Evolutionary conservation across 1,140 invertebrate genomes (phyloP), one percentile per base, ranked within the genome.

Genomic region (Pseudachorutes palmiensis): DNA sequence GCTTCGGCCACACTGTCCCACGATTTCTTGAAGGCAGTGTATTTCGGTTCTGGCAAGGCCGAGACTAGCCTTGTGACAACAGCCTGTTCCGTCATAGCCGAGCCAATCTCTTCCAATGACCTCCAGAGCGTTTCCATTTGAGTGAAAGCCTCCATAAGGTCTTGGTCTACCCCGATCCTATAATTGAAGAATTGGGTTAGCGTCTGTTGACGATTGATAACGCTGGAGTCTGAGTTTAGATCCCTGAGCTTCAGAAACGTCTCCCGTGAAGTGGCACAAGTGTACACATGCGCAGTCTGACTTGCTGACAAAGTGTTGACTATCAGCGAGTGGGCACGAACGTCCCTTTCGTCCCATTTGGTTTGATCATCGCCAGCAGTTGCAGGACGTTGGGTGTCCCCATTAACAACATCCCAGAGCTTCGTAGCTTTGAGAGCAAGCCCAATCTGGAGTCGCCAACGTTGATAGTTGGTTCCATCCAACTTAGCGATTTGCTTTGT

Each of bases 161-260:
- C 36, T 12, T 66, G 49, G n/a, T 30, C 36, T 26, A 45, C 30
- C 5, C 9, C 26, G 30, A 66, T 60, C 45, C 12, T 16, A 5
- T 22, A 24, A 22, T 14, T 48, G 26, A 9, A 66, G 33, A 66
- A 66, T 3, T 1, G 3, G 2, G 29, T 2, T 26, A 41, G 24
- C 2, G 65, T 66, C 32, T 29, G n/a, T 3, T 45, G 19, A 9
- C n/a, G 12, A 28, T 66, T 66, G n/a, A 66, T 28, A 1, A 30
- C 26, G n/a, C 51, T 59, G 2, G 57, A 2, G 36, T 66, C 65
- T 41, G 30, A n/a, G 31, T 60, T 45, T 26, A 66, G 1, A 1
- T 45, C 14, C 33, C 41, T 61, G 1, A 59, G n/a, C 22, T 59
- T 58, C 29, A 24, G 2, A 5, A 3, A 61, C 2, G 61, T 57